Evolutionary conservation across 2,797 vertebrate genomes (phyloP).

Genomic region (Carduelis carduelis): DNA sequence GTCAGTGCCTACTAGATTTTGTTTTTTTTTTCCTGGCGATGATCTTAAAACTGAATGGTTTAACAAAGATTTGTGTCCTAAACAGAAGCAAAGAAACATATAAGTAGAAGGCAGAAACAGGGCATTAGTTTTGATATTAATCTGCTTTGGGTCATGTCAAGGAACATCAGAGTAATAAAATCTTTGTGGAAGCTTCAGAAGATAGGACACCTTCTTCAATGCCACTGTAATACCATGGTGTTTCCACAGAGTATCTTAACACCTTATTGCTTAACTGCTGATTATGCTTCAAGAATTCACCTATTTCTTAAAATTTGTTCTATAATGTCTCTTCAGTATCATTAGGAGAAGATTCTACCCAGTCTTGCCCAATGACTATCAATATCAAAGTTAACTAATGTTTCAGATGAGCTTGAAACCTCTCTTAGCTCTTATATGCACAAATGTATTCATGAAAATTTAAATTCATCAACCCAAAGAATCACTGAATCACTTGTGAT

Average conservation of each 20-base stretch:
- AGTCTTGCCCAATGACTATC: background rate
- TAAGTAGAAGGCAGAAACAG: background rate
- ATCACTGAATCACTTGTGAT: background rate
- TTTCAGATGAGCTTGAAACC: background rate
- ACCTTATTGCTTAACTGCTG: background rate
- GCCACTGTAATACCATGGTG: background rate
- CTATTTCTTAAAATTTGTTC: background rate
- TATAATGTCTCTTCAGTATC: background rate
- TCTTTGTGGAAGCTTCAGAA: background rate
- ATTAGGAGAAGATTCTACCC: background rate
- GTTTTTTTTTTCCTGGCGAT: background rate
- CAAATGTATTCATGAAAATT: rapidly evolving
- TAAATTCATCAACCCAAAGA: background rate
- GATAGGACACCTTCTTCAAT: background rate
- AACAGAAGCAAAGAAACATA: background rate
- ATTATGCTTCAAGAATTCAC: background rate
- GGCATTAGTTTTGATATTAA: background rate
- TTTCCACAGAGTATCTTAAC: background rate
- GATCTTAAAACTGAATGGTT: background rate
- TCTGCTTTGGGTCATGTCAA: background rate
- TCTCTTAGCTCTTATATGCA: rapidly evolving
- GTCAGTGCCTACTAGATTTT: background rate
- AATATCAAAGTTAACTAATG: background rate
- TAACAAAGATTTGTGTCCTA: background rate
- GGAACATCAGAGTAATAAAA: background rate